These are phyloP conservation scores for Thunnus thynnus DNA, from an alignment of 2,113 vertebrate genomes.

Conservation along the genomic window DNA sequence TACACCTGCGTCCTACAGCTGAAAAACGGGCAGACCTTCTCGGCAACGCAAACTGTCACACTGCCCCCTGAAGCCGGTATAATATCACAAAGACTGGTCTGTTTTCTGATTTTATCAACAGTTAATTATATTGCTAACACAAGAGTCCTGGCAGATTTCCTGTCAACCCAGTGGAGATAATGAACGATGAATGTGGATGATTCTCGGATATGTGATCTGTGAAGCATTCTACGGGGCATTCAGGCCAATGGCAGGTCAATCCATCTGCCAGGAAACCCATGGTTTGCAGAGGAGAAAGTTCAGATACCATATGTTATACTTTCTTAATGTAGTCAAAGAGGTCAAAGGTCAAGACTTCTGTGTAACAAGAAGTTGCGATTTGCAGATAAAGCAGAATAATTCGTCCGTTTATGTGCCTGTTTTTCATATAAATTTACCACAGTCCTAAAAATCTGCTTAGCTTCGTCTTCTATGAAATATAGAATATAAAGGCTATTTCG, in stretches of 20 bases:
- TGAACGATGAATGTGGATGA: slow-evolving; percentile 58
- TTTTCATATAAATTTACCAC: slow-evolving; percentile 1
- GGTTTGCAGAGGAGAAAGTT: slow-evolving; percentile 31
- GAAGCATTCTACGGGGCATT: slow-evolving; percentile 42
- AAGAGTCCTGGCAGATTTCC: slow-evolving; percentile 28
- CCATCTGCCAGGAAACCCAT: slow-evolving; percentile 39
- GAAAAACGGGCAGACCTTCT: slow-evolving; percentile 66
- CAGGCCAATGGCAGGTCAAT: slow-evolving; percentile 46
- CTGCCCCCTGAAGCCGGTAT: slow-evolving; percentile 50
- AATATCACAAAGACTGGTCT: slow-evolving; percentile 11
- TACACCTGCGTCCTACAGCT: slow-evolving; percentile 82
- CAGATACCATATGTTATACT: slow-evolving; percentile 51
- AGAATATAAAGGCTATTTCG: slow-evolving; percentile 30
- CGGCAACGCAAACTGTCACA: slow-evolving; percentile 49
- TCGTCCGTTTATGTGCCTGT: background rate
- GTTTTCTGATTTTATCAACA: slow-evolving; percentile 29
- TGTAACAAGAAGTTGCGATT: slow-evolving; percentile 12
- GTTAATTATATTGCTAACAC: slow-evolving; percentile 8
- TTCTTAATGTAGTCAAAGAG: slow-evolving; percentile 36
- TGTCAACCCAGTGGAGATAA: slow-evolving; percentile 51
- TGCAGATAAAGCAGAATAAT: slow-evolving; percentile 15
- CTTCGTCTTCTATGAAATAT: slow-evolving; percentile 37
- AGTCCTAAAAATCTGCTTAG: slow-evolving; percentile 25
- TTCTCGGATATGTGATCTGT: slow-evolving; percentile 46
- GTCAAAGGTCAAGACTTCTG: slow-evolving; percentile 44